A percentile compares a stretch with the other conserved stretches of the same genome.
phyloP scores from a whole-genome alignment of 1,140 invertebrate species.

The Zaprionus gabonicus region DNA sequence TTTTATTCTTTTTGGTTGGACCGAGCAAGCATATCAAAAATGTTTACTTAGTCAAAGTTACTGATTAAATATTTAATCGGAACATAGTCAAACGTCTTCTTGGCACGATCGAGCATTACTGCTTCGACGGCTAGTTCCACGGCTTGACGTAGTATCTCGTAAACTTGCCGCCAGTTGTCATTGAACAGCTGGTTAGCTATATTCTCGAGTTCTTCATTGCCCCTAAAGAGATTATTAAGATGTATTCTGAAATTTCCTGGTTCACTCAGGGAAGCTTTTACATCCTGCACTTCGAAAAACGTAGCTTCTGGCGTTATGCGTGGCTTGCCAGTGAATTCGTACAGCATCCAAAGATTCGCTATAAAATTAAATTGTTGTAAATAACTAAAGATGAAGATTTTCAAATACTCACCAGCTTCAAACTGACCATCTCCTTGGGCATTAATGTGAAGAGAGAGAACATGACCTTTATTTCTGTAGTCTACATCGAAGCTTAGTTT shows the following conservation, averaged over 20 bases:
- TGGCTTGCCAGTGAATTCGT: slow-evolving; percentile 86
- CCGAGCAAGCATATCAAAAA: too few relatives aligned
- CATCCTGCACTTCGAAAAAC: slow-evolving; percentile 86
- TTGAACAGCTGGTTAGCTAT: slow-evolving; percentile 88
- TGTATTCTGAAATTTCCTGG: slow-evolving; percentile 64
- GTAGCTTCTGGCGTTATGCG: slow-evolving; percentile 85
- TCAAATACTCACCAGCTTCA: slow-evolving; percentile 86
- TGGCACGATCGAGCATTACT: slow-evolving; percentile 87
- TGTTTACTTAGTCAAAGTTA: slow-evolving; percentile 53
- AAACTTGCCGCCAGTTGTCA: slow-evolving; percentile 87
- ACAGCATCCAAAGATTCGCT: slow-evolving; percentile 87
- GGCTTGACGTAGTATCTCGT: slow-evolving; percentile 87
- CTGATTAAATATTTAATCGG: slow-evolving; percentile 84
- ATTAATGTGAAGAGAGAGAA: slow-evolving; percentile 88
- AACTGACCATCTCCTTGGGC: slow-evolving; percentile 88
- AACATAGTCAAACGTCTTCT: slow-evolving; percentile 87
- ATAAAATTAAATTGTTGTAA: neutral
- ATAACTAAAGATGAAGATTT: neutral
- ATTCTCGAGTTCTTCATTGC: slow-evolving; percentile 84
- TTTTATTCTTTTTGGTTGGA: too few relatives aligned
- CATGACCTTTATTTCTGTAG: slow-evolving; percentile 89
- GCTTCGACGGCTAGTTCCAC: slow-evolving; percentile 87
- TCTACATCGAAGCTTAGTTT: slow-evolving; percentile 88
- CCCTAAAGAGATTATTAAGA: slow-evolving; percentile 59
- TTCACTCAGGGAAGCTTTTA: slow-evolving; percentile 50